Evolutionary conservation across 2,888 invertebrate genomes (phyloP).

Genomic region (Pachydiplax longipennis): DNA sequence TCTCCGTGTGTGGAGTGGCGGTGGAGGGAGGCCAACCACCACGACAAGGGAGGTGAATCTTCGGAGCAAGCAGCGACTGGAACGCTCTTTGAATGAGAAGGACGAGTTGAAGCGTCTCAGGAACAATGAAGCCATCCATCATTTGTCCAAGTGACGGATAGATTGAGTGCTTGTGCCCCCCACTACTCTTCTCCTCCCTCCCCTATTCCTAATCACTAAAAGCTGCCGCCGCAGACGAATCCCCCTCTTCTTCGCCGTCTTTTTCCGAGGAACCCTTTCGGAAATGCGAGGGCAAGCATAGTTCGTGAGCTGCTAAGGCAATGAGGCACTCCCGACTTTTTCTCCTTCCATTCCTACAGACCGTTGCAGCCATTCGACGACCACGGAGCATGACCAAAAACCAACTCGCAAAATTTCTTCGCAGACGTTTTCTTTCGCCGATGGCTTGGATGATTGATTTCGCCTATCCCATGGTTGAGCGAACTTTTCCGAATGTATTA

Average conservation of each 20-base stretch:
- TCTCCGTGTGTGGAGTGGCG: background rate
- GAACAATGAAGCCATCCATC: slow-evolving; percentile 45
- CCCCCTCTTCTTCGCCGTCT: background rate
- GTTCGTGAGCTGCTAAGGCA: slow-evolving; percentile 35
- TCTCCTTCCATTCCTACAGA: background rate
- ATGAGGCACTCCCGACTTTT: slow-evolving; percentile 9
- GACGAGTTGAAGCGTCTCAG: slow-evolving; percentile 29
- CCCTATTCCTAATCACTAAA: slow-evolving; percentile 24
- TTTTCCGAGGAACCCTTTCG: slow-evolving; percentile 32
- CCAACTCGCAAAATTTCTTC: background rate
- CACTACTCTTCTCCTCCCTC: slow-evolving; percentile 49
- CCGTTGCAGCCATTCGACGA: background rate
- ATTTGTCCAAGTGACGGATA: slow-evolving; percentile 38
- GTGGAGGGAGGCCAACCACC: background rate
- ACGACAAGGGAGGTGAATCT: slow-evolving; percentile 25
- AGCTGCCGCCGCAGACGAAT: slow-evolving; percentile 31
- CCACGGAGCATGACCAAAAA: background rate
- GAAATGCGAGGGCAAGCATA: slow-evolving; percentile 17
- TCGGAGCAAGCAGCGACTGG: slow-evolving; percentile 31
- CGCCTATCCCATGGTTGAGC: no score
- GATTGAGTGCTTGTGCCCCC: slow-evolving; percentile 48
- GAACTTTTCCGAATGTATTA: background rate
- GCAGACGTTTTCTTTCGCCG: background rate
- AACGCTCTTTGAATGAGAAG: slow-evolving; percentile 38
- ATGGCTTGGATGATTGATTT: background rate